These are phyloP conservation scores for Acanthis flammea DNA, from an alignment of 2,797 vertebrate genomes.

Conservation along the genomic window DNA sequence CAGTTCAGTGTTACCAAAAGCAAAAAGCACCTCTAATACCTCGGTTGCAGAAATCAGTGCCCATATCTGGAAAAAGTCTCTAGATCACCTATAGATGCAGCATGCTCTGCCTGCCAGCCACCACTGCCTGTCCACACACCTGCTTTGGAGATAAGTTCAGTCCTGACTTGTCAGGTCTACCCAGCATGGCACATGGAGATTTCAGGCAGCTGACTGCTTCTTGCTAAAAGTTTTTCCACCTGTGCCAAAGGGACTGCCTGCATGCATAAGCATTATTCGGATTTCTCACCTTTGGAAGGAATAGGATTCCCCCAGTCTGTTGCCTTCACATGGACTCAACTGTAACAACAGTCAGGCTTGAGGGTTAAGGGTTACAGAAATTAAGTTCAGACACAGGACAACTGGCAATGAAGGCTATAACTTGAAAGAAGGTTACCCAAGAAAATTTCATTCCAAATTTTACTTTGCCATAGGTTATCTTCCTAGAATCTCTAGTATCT, in stretches of 20 bases:
- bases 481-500: neutral
- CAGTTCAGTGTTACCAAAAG: neutral
- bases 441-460: neutral
- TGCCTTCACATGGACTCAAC: neutral
- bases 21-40: neutral
- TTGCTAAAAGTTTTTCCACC: neutral
- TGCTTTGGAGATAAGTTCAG: neutral
- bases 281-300: neutral
- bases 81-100: neutral
- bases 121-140: neutral
- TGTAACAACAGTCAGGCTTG: neutral
- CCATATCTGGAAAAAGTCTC: neutral
- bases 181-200: neutral
- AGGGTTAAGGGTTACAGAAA: neutral
- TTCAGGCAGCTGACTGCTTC: neutral
- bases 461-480: neutral
- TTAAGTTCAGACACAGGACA: neutral
- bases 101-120: neutral
- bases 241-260: neutral
- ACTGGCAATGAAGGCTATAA: neutral
- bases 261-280: fast-evolving
- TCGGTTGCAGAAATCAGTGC: neutral
- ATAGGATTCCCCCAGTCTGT: neutral
- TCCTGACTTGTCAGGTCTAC: neutral
- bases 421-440: neutral